These are phyloP conservation scores for Thymelicus sylvestris DNA, from an alignment of 2,888 invertebrate genomes.

Conservation along the genomic window DNA sequence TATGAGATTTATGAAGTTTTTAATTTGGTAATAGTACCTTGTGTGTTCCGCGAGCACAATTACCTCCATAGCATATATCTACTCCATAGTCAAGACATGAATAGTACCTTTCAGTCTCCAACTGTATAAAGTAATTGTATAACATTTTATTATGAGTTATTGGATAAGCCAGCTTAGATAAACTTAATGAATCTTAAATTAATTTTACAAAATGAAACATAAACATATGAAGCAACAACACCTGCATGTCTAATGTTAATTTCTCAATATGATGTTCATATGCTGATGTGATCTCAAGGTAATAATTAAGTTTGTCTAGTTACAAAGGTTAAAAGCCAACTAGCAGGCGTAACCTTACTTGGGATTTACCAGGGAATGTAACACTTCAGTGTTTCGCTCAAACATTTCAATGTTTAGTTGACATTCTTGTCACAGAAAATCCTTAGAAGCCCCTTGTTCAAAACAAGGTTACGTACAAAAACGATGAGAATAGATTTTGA, in stretches of 20 bases:
- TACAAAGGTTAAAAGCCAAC: constrained; percentile 35
- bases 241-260: constrained; percentile 13
- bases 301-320: constrained; percentile 35
- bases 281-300: constrained; percentile 27
- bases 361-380: constrained; percentile 13
- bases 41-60: too few species aligned
- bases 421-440: not conserved
- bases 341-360: constrained; percentile 24
- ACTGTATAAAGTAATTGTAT: too few species aligned
- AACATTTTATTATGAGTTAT: too few species aligned
- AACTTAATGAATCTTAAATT: too few species aligned
- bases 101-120: too few species aligned
- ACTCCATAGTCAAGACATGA: too few species aligned
- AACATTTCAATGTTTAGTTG: not conserved
- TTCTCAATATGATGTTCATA: constrained; percentile 24
- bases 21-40: too few species aligned
- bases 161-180: too few species aligned
- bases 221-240: constrained; percentile 10
- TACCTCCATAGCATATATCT: too few species aligned
- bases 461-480: not conserved
- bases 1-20: too few species aligned
- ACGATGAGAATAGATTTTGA: not conserved
- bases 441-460: not conserved
- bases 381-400: too few species aligned
- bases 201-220: too few species aligned